Evolutionary conservation across 2,113 vertebrate genomes (phyloP), one percentile per base, ranked within the genome.

Genomic region (Onychostruthus taczanowskii): DNA sequence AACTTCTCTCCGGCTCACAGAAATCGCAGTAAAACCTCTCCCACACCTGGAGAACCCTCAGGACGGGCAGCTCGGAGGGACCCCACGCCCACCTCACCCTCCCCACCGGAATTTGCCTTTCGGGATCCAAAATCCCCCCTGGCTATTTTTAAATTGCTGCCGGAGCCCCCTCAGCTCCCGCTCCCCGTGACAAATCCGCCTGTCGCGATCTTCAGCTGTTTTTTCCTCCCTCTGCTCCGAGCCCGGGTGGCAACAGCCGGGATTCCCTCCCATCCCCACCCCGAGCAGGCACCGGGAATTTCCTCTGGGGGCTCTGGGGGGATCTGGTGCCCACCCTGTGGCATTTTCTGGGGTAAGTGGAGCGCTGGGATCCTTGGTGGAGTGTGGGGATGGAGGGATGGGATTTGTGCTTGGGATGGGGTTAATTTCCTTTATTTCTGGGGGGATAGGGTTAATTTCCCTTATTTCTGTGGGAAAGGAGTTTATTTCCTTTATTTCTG

Each of bases 71-170:
- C 27, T 62, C 35, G 0, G 2, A 22, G 30, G 24, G 75, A 7
- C 49, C 28, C 41, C 9, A 0, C 0, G 15, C 35, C 4, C 49
- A 1, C 3, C 55, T 22, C 31, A 9, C 31, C 30, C 87, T 89
- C 79, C 82, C 91, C 82, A 26, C 9, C n/a, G 91, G 90, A 94
- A 92, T 96, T 77, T 0, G 2, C 13, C 91, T 90, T 92, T 90
- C 33, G 7, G 95, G 93, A 95, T 94, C 87, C 30, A 74, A 93
- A 95, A 87, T 92, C 80, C 81, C 31, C 3, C 62, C 0, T 6
- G 22, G 90, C 95, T 97, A 96, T 97, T 97, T 97, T 95, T 97
- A 96, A 93, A 95, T 66, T 11, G 1, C n/a, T 27, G 6, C 4
- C 30, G 11, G 35, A 43, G 55, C 83, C 77, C 68, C 56, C 80